phyloP scores from a whole-genome alignment of 2,888 invertebrate species.

The Pachymerium ferrugineum region DNA sequence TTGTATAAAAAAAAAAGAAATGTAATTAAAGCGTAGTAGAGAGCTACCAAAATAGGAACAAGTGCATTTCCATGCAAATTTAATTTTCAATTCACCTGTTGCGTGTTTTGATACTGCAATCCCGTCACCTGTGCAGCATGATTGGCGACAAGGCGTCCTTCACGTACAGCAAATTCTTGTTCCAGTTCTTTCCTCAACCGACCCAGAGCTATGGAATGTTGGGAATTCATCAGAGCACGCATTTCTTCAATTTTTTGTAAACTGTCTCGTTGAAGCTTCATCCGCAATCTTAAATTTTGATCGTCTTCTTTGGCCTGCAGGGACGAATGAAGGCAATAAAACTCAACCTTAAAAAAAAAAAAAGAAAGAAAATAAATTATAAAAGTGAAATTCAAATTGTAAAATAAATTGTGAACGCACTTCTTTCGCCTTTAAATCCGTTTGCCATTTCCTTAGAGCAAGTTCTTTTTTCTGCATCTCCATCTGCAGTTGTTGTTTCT shows the following conservation, averaged over 20 bases:
- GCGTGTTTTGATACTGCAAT: not conserved
- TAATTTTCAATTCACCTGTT: slow-evolving; percentile 29
- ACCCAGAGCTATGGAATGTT: not conserved
- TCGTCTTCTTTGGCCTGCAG: slow-evolving; percentile 6
- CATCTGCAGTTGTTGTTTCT: slow-evolving; percentile 18
- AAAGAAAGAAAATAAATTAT: not conserved
- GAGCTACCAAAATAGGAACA: not conserved
- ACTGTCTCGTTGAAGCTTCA: not conserved
- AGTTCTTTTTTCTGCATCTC: slow-evolving; percentile 23
- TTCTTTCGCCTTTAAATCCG: slow-evolving; percentile 26
- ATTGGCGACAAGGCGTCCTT: not conserved
- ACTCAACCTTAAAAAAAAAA: slow-evolving; percentile 17
- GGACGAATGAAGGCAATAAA: not conserved
- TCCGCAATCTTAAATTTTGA: not conserved
- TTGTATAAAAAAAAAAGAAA: not conserved
- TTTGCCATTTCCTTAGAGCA: not conserved
- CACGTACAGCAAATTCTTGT: slow-evolving; percentile 10
- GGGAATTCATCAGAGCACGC: not conserved
- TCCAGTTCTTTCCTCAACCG: not conserved
- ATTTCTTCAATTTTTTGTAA: slow-evolving; percentile 15
- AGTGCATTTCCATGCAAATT: not conserved
- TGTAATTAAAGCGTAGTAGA: not conserved
- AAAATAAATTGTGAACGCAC: not conserved
- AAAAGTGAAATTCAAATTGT: not conserved
- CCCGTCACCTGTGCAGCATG: not conserved